phyloP scores from a whole-genome alignment of 1,140 invertebrate species.

The Armadillidium nasatum region DNA sequence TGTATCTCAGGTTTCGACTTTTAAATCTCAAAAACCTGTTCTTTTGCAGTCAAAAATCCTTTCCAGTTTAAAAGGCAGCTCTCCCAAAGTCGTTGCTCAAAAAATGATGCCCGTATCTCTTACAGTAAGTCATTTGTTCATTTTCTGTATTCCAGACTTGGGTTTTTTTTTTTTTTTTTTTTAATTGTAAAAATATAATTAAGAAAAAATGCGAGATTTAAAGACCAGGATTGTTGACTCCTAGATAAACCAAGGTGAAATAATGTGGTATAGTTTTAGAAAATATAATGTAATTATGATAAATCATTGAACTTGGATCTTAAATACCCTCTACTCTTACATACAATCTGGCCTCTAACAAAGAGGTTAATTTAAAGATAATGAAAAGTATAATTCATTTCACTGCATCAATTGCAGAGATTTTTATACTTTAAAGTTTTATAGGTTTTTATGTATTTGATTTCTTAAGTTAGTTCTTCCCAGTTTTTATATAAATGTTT shows the following conservation, averaged over 20 bases:
- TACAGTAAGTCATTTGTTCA: neutral
- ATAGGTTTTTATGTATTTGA: no score
- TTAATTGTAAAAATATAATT: neutral
- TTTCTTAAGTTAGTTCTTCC: no score
- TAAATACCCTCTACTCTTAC: neutral
- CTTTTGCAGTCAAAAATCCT: neutral
- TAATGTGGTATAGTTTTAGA: no score
- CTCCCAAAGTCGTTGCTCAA: neutral
- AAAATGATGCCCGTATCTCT: neutral
- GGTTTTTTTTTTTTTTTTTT: neutral
- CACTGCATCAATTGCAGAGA: no score
- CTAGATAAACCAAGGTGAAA: no score
- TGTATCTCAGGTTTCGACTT: neutral
- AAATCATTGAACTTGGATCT: neutral
- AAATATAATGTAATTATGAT: neutral
- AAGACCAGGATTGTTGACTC: no score
- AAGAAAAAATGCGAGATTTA: neutral
- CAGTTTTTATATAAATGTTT: no score
- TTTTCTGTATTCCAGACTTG: neutral
- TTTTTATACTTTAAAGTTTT: no score
- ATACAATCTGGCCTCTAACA: no score
- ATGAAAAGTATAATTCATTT: no score
- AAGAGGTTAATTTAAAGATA: no score
- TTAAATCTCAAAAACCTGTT: neutral
- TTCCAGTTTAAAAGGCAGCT: neutral